Conservation (phyloP, 2,113 vertebrate species). For the Gymnobelideus leadbeateri region DNA sequence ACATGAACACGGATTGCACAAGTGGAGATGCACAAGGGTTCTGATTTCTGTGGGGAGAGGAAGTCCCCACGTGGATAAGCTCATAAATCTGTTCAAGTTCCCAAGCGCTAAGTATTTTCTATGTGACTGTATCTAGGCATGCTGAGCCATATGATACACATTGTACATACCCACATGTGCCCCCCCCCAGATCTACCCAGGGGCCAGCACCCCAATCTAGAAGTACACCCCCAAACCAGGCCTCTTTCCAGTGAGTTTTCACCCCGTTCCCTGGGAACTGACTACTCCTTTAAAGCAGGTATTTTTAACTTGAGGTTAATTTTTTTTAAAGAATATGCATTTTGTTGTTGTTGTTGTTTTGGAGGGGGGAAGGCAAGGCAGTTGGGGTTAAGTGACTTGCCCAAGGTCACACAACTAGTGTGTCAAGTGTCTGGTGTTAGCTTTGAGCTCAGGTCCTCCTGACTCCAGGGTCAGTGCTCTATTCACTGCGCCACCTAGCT, state of each 20-base stretch:
- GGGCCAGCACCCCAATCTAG: not conserved
- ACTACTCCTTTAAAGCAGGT: not conserved
- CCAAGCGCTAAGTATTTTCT: not conserved
- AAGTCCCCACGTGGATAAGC: not conserved
- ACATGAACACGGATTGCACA: not conserved
- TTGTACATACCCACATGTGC: not conserved
- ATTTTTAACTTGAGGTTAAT: not conserved
- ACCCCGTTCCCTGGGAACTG: not conserved
- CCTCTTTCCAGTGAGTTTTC: not conserved
- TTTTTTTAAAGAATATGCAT: not conserved
- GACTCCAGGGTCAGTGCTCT: no score
- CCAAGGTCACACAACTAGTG: no score
- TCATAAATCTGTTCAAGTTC: not conserved
- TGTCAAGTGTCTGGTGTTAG: no score
- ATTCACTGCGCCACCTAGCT: no score
- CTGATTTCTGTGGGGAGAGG: not conserved
- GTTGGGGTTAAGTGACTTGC: no score
- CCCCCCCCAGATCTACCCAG: not conserved
- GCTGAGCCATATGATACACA: not conserved
- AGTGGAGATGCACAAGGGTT: not conserved
- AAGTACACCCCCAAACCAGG: not conserved
- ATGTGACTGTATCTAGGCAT: not conserved
- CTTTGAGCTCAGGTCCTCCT: no score
- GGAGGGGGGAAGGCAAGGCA: no score
- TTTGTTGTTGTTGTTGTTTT: not conserved